Conservation (phyloP, 2,888 invertebrate genomes). For the Drosophila mulleri region DNA sequence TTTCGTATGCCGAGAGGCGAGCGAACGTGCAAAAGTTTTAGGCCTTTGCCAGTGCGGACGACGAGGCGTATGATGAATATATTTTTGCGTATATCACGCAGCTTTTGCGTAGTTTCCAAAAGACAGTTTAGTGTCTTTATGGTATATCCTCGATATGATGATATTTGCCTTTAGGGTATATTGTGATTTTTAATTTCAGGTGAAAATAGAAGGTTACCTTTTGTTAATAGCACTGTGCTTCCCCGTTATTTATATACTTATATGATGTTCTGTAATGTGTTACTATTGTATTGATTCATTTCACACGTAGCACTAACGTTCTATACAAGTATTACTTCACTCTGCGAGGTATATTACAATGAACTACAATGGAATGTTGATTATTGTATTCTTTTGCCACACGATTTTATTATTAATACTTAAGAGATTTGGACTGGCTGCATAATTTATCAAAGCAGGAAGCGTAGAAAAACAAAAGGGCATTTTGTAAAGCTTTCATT, state of each 20-base stretch:
- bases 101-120: constrained; percentile 21
- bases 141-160: constrained; percentile 6
- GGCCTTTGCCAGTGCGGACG: constrained; percentile 29
- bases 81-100: constrained; percentile 32
- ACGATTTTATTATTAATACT: constrained; percentile 21
- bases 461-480: not conserved
- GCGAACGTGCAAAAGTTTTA: constrained; percentile 50
- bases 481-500: not conserved
- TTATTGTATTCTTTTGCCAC: constrained; percentile 5
- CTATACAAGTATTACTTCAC: not conserved
- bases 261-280: too few relatives aligned
- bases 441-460: not conserved
- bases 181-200: not conserved
- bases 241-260: not conserved
- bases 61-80: constrained; percentile 70
- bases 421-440: constrained; percentile 12
- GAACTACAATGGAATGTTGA: too few relatives aligned
- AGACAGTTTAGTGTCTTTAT: constrained; percentile 22
- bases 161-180: not conserved
- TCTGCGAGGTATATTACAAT: not conserved
- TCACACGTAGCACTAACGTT: not conserved
- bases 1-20: constrained; percentile 64
- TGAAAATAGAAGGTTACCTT: not conserved
- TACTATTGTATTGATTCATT: too few relatives aligned
- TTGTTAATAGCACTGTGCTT: not conserved